These are phyloP conservation scores for Drosophila tsacasi DNA, from an alignment of 1,140 invertebrate genomes.

Conservation along the genomic window DNA sequence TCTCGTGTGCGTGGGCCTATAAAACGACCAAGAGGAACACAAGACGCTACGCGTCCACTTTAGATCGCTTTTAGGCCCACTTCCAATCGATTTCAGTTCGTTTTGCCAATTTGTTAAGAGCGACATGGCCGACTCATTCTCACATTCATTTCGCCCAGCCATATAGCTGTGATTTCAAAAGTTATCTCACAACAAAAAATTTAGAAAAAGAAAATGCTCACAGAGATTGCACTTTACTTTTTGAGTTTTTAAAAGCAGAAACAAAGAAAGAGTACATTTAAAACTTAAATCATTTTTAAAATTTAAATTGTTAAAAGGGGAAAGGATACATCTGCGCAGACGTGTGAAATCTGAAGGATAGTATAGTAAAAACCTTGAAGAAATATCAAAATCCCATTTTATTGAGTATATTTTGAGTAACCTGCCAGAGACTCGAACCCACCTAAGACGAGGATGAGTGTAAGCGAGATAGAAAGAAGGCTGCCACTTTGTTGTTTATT, in stretches of 20 bases:
- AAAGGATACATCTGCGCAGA: too few relatives aligned
- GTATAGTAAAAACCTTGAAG: not conserved
- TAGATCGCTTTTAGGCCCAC: constrained; percentile 69
- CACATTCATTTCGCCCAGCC: not conserved
- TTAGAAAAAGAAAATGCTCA: not conserved
- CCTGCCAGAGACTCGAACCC: too few relatives aligned
- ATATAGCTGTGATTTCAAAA: constrained; percentile 11
- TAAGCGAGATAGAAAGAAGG: too few relatives aligned
- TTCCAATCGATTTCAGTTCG: constrained; percentile 78
- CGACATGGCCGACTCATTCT: constrained; percentile 13
- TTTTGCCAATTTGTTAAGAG: constrained; percentile 64
- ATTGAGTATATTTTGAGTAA: too few relatives aligned
- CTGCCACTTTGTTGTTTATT: too few relatives aligned
- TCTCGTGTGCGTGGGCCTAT: constrained; percentile 62
- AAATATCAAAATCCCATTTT: too few relatives aligned
- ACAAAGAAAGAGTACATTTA: not conserved
- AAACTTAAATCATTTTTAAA: not conserved
- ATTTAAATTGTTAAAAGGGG: too few relatives aligned
- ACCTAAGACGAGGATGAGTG: too few relatives aligned
- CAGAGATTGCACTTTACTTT: not conserved
- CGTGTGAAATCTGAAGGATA: not conserved
- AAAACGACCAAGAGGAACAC: constrained; percentile 52
- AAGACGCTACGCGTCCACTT: constrained; percentile 31
- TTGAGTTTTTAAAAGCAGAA: not conserved
- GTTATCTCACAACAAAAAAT: not conserved